Evolutionary conservation across 2,888 invertebrate species (phyloP), one percentile per base, ranked within the genome.

Genomic region (Endotricha flammealis): DNA sequence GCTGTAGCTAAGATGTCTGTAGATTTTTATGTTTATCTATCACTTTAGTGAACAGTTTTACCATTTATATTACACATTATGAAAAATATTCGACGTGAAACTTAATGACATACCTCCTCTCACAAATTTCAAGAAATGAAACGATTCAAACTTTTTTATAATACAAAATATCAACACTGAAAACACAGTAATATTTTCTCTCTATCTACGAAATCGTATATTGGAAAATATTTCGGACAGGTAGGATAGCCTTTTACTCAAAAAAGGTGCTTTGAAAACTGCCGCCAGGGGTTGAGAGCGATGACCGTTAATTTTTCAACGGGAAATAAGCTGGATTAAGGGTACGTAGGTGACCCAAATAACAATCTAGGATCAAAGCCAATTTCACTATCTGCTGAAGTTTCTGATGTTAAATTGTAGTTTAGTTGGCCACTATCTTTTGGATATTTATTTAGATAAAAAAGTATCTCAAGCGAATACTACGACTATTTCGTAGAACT

Each of bases 271-370:
- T 29, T 12, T 12, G 22, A 29, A 33, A 27, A 20, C 8, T 25
- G 16, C 32, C 16, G 25, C 29, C 12, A 20, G 12, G 27, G 27
- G 27, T 27, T 12, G 27, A 12, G 27, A 25, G 28, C 34, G 28
- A 20, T 28, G 34, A 34, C 34, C 34, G 34, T 34, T 34, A 35
- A 35, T 35, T 35, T 35, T 35, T 35, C 29, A 22, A 22, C 29
- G 35, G 25, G 20, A 13, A 35, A 13, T 29, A 29, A 23, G 10
- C 34, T 17, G 9, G 28, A 22, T 29, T 23, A 29, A 35, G 22
- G 28, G 4, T 20, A 8, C 14, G 29, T 20, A 23, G 23, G 23
- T 28, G 34, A 34, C 29, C 35, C 35, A 22, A 28, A 34, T 25
- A 27, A 12, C n/a, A 20, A 29, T n/a, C 34, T 34, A 27, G 17